Conservation (phyloP, 2,888 invertebrate genomes). For the Isotomurus palustris region DNA sequence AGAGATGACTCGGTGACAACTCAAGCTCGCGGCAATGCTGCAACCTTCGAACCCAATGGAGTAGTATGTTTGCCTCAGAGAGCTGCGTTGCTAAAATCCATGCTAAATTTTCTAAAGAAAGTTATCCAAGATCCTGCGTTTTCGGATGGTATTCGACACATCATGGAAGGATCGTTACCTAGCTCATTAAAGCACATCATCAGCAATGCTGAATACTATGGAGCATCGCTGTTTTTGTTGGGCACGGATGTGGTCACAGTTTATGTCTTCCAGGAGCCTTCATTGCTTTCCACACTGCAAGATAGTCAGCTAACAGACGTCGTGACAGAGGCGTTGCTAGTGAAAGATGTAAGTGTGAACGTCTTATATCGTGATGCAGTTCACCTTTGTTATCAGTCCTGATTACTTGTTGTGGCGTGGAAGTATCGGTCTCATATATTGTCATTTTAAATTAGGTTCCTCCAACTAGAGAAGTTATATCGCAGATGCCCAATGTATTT, state of each 20-base stretch:
- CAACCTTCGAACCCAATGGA: slow-evolving; percentile 48
- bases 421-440: too few relatives aligned
- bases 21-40: slow-evolving; percentile 37
- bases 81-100: slow-evolving; percentile 77
- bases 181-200: slow-evolving; percentile 74
- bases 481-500: slow-evolving; percentile 82
- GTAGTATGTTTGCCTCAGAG: slow-evolving; percentile 72
- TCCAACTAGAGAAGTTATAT: slow-evolving; percentile 68
- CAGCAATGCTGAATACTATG: slow-evolving; percentile 84
- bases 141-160: slow-evolving; percentile 72
- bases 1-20: too few relatives aligned
- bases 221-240: slow-evolving; percentile 74
- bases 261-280: slow-evolving; percentile 77
- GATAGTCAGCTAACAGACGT: slow-evolving; percentile 79
- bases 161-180: slow-evolving; percentile 81
- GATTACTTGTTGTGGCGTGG: too few relatives aligned
- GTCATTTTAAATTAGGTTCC: too few relatives aligned
- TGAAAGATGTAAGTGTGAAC: slow-evolving; percentile 64
- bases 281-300: slow-evolving; percentile 75
- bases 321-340: slow-evolving; percentile 73
- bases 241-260: slow-evolving; percentile 82
- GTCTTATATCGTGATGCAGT: too few relatives aligned
- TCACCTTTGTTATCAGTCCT: too few relatives aligned
- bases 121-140: slow-evolving; percentile 74
- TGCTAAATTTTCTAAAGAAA: slow-evolving; percentile 83